Evolutionary conservation across 2,888 invertebrate genomes (phyloP).

Genomic region (Latheticus oryzae): DNA sequence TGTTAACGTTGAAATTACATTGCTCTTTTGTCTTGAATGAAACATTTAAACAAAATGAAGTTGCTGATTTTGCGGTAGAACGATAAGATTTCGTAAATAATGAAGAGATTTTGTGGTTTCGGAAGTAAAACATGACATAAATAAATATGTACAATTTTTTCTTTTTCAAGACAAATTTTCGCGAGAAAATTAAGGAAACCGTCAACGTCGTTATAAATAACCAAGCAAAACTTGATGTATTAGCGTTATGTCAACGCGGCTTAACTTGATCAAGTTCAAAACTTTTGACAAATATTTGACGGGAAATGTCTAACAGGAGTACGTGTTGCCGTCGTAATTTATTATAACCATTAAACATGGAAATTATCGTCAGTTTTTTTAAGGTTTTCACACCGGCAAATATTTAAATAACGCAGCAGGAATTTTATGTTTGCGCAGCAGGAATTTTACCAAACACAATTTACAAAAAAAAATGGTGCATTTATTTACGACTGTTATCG

Average conservation of each 20-base stretch:
- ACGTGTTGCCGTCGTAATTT: conserved; percentile 20
- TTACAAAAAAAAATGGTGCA: conserved; percentile 12
- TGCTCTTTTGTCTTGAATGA: no score
- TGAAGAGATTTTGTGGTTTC: no score
- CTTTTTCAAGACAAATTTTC: not conserved
- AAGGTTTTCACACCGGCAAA: conserved; percentile 12
- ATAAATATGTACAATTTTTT: no score
- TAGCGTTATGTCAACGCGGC: conserved; percentile 25
- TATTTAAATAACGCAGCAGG: conserved; percentile 9
- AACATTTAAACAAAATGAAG: no score
- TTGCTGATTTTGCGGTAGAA: no score
- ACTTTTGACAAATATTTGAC: conserved; percentile 32
- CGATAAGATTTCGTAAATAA: no score
- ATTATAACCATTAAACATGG: conserved; percentile 7
- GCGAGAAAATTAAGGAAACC: conserved; percentile 23
- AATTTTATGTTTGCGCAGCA: conserved; percentile 20
- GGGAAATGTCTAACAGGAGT: conserved; percentile 3
- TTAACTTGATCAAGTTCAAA: conserved; percentile 30
- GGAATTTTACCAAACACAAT: conserved; percentile 14
- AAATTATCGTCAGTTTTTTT: conserved; percentile 15
- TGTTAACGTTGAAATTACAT: conserved; percentile 1
- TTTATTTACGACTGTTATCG: conserved; percentile 18
- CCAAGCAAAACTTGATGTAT: conserved; percentile 22
- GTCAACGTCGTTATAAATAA: conserved; percentile 13
- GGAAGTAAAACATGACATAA: no score